Percentiles rank a stretch among this genome's conserved stretches.
Conservation (phyloP, 2,797 vertebrate genomes). For the Lacerta viridis region DNA sequence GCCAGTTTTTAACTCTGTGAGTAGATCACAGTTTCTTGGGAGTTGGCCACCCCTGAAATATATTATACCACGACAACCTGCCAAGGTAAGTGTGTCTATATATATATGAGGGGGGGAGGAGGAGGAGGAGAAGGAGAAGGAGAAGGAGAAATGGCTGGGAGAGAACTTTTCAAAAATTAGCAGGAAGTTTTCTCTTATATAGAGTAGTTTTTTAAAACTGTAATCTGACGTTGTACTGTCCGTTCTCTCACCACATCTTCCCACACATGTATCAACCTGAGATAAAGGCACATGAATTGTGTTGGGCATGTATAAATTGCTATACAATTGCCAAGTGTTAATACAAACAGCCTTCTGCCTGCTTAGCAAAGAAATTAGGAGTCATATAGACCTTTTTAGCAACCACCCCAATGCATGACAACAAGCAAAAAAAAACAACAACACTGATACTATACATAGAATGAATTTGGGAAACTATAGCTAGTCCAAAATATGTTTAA, state of each 20-base stretch:
- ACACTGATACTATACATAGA: background rate
- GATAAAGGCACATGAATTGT: background rate
- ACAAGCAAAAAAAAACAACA: background rate
- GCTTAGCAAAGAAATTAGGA: background rate
- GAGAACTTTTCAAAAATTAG: background rate
- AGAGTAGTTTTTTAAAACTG: too few species aligned
- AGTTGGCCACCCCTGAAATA: too few species aligned
- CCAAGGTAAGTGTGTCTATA: background rate
- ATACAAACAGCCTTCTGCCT: background rate
- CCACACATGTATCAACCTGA: background rate
- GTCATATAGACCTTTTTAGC: background rate
- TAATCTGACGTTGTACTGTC: too few species aligned
- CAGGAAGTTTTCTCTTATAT: background rate
- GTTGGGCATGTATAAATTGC: background rate
- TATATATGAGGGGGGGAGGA: too few species aligned
- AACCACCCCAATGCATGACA: background rate
- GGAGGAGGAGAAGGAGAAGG: background rate
- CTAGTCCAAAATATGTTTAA: background rate
- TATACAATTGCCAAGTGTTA: background rate
- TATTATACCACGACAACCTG: background rate
- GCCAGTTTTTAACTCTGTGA: too few species aligned
- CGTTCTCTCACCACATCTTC: too few species aligned
- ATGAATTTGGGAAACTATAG: background rate
- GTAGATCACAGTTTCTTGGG: too few species aligned
- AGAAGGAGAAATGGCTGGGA: too few species aligned